These are phyloP conservation scores for Leucophora obtusa DNA, from an alignment of 2,888 invertebrate genomes.

Conservation along the genomic window DNA sequence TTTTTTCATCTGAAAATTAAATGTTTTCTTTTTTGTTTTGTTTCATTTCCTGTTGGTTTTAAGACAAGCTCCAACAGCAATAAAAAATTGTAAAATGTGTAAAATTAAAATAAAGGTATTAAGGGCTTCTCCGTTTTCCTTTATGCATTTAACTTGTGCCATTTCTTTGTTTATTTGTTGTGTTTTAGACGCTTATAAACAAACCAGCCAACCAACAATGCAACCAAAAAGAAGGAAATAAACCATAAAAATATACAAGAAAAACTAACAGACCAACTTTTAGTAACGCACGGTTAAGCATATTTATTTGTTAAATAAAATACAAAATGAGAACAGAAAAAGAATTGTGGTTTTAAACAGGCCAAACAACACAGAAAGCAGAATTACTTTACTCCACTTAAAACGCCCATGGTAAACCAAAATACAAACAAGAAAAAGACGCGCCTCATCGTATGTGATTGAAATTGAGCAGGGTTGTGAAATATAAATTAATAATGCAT, in stretches of 20 bases:
- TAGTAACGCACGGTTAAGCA: conserved; percentile 57
- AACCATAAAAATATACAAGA: conserved; percentile 50
- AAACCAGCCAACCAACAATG: conserved; percentile 9
- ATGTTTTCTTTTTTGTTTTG: conserved; percentile 1
- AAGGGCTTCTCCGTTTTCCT: conserved; percentile 15
- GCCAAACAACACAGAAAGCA: conserved; percentile 27
- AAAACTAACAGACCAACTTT: conserved; percentile 51
- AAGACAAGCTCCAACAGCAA: background rate
- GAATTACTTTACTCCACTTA: conserved; percentile 37
- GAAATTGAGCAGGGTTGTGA: background rate
- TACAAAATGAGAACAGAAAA: background rate
- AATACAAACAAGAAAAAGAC: conserved; percentile 29
- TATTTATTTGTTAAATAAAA: background rate
- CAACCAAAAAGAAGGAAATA: conserved; percentile 39
- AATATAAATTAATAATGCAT: background rate
- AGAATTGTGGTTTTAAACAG: conserved; percentile 22
- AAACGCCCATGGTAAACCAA: conserved; percentile 44
- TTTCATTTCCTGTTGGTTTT: conserved; percentile 8
- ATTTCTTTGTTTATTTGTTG: conserved; percentile 22
- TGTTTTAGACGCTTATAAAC: conserved; percentile 32
- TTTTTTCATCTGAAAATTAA: background rate
- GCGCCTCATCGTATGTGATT: background rate
- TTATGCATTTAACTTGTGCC: background rate
- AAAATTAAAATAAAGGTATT: background rate
- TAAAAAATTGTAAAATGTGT: background rate